These are phyloP conservation scores for Pipistrellus kuhlii DNA, from an alignment of 2,797 vertebrate species.

Conservation along the genomic window DNA sequence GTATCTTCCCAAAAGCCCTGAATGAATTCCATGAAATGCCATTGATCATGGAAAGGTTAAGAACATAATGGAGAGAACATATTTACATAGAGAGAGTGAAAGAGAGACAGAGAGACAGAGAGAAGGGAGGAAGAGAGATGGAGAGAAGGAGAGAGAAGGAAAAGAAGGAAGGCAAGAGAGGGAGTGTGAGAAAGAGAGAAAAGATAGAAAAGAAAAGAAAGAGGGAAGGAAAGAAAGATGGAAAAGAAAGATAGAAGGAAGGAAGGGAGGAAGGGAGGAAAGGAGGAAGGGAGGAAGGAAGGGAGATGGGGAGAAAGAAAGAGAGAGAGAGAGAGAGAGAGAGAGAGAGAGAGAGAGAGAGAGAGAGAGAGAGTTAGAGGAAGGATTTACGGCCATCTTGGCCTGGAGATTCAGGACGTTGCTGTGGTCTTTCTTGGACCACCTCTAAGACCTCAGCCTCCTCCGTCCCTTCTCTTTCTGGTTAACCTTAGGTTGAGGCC, in stretches of 20 bases:
- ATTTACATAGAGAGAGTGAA: not conserved
- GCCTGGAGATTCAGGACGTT: not conserved
- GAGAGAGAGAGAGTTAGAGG: rapidly evolving
- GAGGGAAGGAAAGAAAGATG: no score
- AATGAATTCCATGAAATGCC: not conserved
- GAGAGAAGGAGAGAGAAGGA: rapidly evolving
- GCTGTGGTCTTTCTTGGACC: not conserved
- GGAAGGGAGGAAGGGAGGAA: no score
- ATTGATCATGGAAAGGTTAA: not conserved
- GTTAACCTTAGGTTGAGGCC: conserved; percentile 82
- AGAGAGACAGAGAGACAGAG: no score
- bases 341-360: rapidly evolving
- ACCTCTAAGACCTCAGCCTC: conserved; percentile 53
- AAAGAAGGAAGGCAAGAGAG: rapidly evolving
- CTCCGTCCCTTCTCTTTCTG: conserved; percentile 63
- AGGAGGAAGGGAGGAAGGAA: rapidly evolving
- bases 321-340: rapidly evolving
- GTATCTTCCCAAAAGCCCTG: not conserved
- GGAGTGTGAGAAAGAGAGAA: no score
- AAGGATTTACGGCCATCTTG: not conserved
- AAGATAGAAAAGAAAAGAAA: no score
- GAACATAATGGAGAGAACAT: not conserved
- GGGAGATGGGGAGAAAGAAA: rapidly evolving
- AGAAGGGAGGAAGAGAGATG: no score
- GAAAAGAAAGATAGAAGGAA: no score